Conservation (phyloP, 2,888 invertebrate species). For the Physocephala rufipes region DNA sequence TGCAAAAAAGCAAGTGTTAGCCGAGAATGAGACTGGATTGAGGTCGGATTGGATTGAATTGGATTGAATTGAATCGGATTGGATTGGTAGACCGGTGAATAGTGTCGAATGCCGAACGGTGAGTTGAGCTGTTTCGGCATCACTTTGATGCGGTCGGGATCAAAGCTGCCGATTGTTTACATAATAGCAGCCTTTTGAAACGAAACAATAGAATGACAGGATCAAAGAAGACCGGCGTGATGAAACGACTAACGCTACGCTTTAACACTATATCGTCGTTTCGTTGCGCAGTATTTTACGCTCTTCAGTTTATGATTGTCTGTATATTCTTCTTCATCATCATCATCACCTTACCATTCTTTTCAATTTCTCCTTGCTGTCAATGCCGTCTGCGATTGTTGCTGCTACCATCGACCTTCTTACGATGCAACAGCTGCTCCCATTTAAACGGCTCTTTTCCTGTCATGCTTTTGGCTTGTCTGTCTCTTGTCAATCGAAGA, state of each 20-base stretch:
- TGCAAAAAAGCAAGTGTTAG: neutral
- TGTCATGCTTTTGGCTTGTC: neutral
- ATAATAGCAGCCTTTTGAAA: slow-evolving; percentile 75
- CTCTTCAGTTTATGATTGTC: neutral
- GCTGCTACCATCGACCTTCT: no score
- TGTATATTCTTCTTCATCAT: slow-evolving; percentile 13
- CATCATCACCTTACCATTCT: slow-evolving; percentile 1
- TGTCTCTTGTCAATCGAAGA: neutral
- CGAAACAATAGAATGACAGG: slow-evolving; percentile 68
- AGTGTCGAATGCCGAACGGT: slow-evolving; percentile 41
- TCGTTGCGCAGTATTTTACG: neutral
- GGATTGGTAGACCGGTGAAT: slow-evolving; percentile 53
- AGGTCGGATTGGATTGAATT: no score
- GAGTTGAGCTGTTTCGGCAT: slow-evolving; percentile 49
- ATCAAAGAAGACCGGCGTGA: slow-evolving; percentile 60
- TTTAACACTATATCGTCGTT: slow-evolving; percentile 8
- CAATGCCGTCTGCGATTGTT: slow-evolving; percentile 32
- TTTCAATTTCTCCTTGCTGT: slow-evolving; percentile 6
- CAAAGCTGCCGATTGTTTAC: slow-evolving; percentile 75
- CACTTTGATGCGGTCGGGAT: slow-evolving; percentile 69
- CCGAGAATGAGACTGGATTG: neutral
- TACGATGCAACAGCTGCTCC: slow-evolving; percentile 40
- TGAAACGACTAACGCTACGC: slow-evolving; percentile 35
- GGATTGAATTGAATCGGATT: slow-evolving; percentile 45
- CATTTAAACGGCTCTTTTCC: no score